Evolutionary conservation across 2,888 invertebrate genomes (phyloP), one percentile per base, ranked within the genome.

Genomic region (Andrena flavipes): DNA sequence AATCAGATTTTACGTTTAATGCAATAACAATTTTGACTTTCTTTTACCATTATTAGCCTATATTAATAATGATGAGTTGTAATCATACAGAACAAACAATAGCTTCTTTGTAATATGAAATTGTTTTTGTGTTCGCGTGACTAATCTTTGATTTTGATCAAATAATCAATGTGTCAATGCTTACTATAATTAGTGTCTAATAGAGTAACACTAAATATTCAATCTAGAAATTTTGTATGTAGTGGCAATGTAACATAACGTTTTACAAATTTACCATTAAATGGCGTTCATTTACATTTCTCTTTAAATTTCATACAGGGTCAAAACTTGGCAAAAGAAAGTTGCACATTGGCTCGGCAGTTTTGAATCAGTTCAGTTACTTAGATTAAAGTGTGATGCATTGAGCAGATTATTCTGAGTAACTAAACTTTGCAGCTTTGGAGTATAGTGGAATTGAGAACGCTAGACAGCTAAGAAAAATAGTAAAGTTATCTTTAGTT

Each of bases 331-430:
- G 87, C 84, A 87, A 90, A 89, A 84, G 87, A 91, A 90, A 90
- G 86, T 86, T 87, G 79, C 83, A 87, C 82, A 85, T 88, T 84
- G 84, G 83, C 81, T 84, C 87, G 90, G 87, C 88, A 91, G 89
- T 89, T 88, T 86, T 85, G 65, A 82, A 80, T 80, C 82, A 87
- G 87, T 89, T 89, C 84, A 91, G 87, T 90, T 90, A 88, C 87
- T 89, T 86, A 87, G 87, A 89, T 84, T 73, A 77, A 85, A 84
- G 71, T 79, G 76, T 84, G 69, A 84, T 84, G 86, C 88, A 70
- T 84, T 84, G 87, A 82, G 87, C 82, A 85, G 84, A 82, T 86
- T 80, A 82, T 71, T 90, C 89, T 88, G 87, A 89, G 88, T 90
- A 91, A 90, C 89, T 85, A 88, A 91, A 91, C 88, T 80, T 85